Base-by-base conservation (phyloP, 2,888 invertebrate species). In the Tiliacea aurago region DNA sequence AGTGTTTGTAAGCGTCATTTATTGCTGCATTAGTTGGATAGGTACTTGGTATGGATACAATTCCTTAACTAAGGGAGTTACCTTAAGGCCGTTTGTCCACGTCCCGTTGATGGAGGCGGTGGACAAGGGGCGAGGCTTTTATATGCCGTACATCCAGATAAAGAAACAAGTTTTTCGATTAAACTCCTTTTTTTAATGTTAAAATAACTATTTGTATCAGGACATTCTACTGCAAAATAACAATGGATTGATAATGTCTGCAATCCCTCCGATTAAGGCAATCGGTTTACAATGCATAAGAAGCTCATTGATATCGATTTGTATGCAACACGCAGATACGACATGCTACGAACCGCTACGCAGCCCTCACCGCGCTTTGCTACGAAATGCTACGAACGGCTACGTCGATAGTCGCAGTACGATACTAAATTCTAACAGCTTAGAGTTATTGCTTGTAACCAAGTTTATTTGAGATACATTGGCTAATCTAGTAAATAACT, bases 251-350 rank as follows among this genome's bases (percentile, higher is more conserved):
- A 33, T 49, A 33, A 49, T 33, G 15, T 47, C 10, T 9, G 3
- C 5, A 33, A n/a, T 64, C 10, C 15, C 1, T 45, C 2, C 4
- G 45, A 28, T 45, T 28, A 9, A 20, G 2, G 20, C 20, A n/a
- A 45, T 68, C 23, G n/a, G 18, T 23, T 68, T 62, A 33, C 18
- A 45, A 45, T 68, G 45, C 33, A 45, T 28, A 37, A n/a, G 18
- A 45, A 68, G 45, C 37, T 41, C 18, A 55, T 66, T 63, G n/a
- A 23, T 45, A 18, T 68, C 33, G 6, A 67, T 45, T 67, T 45
- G 33, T 45, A 33, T 67, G 63, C 23, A 23, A 37, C 7, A n/a
- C 51, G 15, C 45, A 9, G 45, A 3, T 66, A 53, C 13, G 28
- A 55, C 41, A 20, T 43, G 58, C 66, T 51, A 51, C 37, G 64